Base-by-base conservation (phyloP, 2,797 vertebrate species). In the Phoeniculus purpureus region DNA sequence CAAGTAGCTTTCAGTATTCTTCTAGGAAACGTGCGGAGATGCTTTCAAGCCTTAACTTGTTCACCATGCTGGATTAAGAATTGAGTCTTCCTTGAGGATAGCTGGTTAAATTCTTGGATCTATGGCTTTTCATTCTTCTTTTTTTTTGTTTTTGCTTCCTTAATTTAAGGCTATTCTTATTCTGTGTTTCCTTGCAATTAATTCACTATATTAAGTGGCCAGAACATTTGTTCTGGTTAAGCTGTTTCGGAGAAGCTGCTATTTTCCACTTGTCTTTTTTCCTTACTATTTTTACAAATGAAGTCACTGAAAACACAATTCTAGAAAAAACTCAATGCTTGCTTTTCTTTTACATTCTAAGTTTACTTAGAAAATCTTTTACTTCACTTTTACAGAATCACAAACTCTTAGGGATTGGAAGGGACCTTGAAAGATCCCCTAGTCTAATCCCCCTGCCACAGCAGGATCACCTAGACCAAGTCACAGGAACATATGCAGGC, bases 11-110 rank as follows among this genome's bases (percentile, higher is more conserved):
- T 90, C 66, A 60, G 60, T 51, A 16, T 74, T 88, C 26, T 45
- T 60, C 59, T 74, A 79, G 80, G 81, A 94, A 91, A 73, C 26
- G 43, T 80, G 10, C 68, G 77, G 81, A 22, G 40, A 55, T 66
- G 12, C 58, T 72, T 78, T 87, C 91, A 86, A 86, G 92, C 47
- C 43, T 85, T 27, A 52, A 72, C 70, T 54, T 84, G 67, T 51
- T 89, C 64, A 27, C 13, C 1, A 1, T 66, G 43, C 70, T 76
- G 37, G 32, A 48, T 81, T 55, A 85, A 72, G 65, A 75, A 40
- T 32, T 50, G 26, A 75, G 21, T 67, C 50, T 73, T 86, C 34
- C 58, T 70, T 64, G 59, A 76, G 12, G 74, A 79, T 66, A 19
- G 54, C 56, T 60, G 29, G 66, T 87, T 76, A 51, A 84, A 51